Conservation (phyloP, 2,113 vertebrate genomes). For the Larimichthys polyactis region DNA sequence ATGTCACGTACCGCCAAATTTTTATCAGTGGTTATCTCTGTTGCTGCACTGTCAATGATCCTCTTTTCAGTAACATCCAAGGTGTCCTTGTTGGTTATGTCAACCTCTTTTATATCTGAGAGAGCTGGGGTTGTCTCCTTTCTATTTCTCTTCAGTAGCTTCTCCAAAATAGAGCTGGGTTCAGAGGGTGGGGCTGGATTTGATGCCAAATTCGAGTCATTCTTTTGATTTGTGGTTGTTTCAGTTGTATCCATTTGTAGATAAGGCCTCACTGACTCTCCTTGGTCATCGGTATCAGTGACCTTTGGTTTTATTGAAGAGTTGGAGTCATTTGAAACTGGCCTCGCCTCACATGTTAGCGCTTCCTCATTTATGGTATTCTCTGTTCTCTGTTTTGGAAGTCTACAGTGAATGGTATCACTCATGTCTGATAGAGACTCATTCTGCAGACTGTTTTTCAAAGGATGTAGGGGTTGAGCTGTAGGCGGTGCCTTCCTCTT, state of each 20-base stretch:
- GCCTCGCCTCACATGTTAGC: conserved; percentile 16
- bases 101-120: conserved; percentile 53
- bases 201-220: background rate
- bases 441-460: conserved; percentile 70
- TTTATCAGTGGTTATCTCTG: conserved; percentile 1
- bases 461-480: conserved; percentile 66
- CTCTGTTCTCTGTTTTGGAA: conserved; percentile 43
- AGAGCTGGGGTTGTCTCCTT: conserved; percentile 40
- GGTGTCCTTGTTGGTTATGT: background rate
- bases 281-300: conserved; percentile 29
- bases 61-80: background rate
- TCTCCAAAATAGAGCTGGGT: conserved; percentile 77
- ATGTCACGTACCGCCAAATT: background rate
- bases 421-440: conserved; percentile 61
- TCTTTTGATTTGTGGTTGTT: conserved; percentile 9
- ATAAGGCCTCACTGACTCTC: conserved; percentile 18
- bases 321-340: conserved; percentile 19
- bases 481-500: conserved; percentile 64
- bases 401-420: conserved; percentile 51
- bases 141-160: conserved; percentile 73
- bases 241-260: conserved; percentile 13
- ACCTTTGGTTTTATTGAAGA: conserved; percentile 33
- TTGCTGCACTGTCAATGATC: background rate
- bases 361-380: conserved; percentile 41
- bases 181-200: conserved; percentile 26